These are phyloP conservation scores for human DNA, from an alignment of 2,113 vertebrate species.

Conservation along the genomic window GRCh38 chr15:96162501-96163000, in stretches of 20 bases:
- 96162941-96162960: not conserved
- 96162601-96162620: not conserved
- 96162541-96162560: not conserved
- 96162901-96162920: not conserved
- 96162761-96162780: not conserved
- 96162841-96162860: not conserved
- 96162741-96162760: not conserved
- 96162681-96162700: not conserved
- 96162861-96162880: not conserved
- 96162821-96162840: not conserved
- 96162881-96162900: not conserved
- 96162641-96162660: not conserved
- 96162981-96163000: not conserved
- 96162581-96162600: fast-evolving
- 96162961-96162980: not conserved
- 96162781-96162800: not conserved
- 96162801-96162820: not conserved
- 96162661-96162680: not conserved
- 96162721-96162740: not conserved
- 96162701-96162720: not conserved
- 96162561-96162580: not conserved
- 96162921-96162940: not conserved
- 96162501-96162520: not conserved
- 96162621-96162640: not conserved
- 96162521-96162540: not conserved